These are phyloP conservation scores for Acropora yongei DNA, from an alignment of 64 coral and sea anemone genomes.

Conservation along the genomic window DNA sequence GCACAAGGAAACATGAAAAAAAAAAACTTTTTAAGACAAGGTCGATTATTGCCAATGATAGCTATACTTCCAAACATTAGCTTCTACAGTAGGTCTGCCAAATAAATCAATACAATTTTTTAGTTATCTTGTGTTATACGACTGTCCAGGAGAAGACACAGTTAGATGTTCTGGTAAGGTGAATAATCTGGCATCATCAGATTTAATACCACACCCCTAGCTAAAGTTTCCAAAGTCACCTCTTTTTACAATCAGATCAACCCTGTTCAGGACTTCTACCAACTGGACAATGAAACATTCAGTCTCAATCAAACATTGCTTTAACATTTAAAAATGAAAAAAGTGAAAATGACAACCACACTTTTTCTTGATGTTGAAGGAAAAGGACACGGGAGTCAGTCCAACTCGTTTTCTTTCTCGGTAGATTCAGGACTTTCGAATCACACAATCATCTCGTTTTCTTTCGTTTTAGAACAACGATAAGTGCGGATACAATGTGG, in stretches of 20 bases:
- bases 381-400: no score
- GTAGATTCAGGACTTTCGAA: not conserved
- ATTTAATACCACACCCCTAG: no score
- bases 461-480: not conserved
- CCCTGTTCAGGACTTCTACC: not conserved
- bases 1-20: no score
- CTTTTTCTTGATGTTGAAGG: not conserved
- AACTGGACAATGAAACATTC: not conserved
- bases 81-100: not conserved
- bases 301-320: not conserved
- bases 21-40: no score
- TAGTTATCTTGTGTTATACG: not conserved
- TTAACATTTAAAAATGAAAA: not conserved
- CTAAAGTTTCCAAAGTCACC: no score
- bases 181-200: no score
- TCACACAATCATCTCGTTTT: not conserved
- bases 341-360: not conserved
- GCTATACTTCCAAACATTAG: no score
- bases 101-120: slow-evolving; percentile 4
- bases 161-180: no score
- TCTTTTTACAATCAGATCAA: not conserved
- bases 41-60: no score
- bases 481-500: slow-evolving; percentile 7
- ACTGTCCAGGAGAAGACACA: not conserved
- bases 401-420: not conserved